Evolutionary conservation across 92 coral and sea anemone genomes (phyloP), one percentile per base, ranked within the genome.

Genomic region (Palythoa caribaeorum): DNA sequence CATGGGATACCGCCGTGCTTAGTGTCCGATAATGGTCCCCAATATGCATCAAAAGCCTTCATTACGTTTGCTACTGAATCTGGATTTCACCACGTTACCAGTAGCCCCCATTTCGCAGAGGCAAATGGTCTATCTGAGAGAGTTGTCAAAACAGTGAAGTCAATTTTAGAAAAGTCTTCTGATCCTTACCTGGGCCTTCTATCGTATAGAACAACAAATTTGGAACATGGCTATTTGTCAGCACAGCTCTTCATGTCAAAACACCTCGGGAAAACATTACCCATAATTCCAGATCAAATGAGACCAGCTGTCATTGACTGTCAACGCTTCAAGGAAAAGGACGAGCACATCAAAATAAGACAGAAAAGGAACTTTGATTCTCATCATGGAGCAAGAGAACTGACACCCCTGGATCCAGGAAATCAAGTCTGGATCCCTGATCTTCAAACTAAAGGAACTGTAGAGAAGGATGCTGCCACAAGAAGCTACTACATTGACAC

Each of bases 221-320:
- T 87, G 51, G 90, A 86, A 73, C 90, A 77, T 63, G 90, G 89
- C 71, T 74, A 28, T 50, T 50, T 52, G 36, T 84, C 89, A 38
- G 85, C 90, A 40, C 85, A 87, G 85, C 73, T 87, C 54, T 71
- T 87, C 35, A 78, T 78, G 85, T 78, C 86, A 66, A 69, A 86
- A 79, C 90, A 84, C 39, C 86, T 87, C 77, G 72, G 90, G 38
- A 78, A 78, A 62, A 87, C 90, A n/a, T 57, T 87, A 48, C 90
- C 90, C 16, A 66, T 87, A 44, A 65, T 78, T 38, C 65, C 78
- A 39, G 63, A 44, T 14, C 84, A 69, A 44, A 70, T 78, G 19
- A 78, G 72, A 66, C 90, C 90, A 40, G 52, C 78, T 54, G 78
- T 77, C 40, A 73, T 76, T 48, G 90, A 77, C 90, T 66, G 53